These are phyloP conservation scores for Halictus ligatus DNA, from an alignment of 2,888 invertebrate genomes.

Conservation along the genomic window DNA sequence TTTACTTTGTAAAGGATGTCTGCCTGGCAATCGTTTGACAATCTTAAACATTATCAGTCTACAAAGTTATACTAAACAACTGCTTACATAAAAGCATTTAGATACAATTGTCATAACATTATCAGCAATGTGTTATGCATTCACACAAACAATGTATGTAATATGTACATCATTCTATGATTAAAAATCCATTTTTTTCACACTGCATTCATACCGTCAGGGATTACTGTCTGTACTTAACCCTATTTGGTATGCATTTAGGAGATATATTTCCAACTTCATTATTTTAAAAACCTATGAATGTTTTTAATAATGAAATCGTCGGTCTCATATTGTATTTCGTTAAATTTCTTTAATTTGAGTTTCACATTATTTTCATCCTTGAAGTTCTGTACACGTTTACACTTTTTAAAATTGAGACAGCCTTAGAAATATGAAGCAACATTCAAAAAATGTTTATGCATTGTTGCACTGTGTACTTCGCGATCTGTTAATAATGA, in stretches of 20 bases:
- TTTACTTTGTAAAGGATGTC: constrained; percentile 35
- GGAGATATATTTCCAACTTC: constrained; percentile 42
- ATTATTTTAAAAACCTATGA: constrained; percentile 54
- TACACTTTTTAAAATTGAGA: constrained; percentile 40
- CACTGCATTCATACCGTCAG: constrained; percentile 72
- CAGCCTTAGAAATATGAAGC: constrained; percentile 33
- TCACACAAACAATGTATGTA: constrained; percentile 72
- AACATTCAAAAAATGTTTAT: constrained; percentile 36
- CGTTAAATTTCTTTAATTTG: constrained; percentile 45
- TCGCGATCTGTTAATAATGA: constrained; percentile 28
- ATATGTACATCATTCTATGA: constrained; percentile 74
- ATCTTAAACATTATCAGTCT: constrained; percentile 84
- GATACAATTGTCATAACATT: constrained; percentile 73
- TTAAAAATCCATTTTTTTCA: constrained; percentile 69
- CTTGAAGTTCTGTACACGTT: constrained; percentile 41
- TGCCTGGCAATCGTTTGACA: constrained; percentile 71
- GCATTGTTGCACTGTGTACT: constrained; percentile 20
- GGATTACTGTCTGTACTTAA: constrained; percentile 52
- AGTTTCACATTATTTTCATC: constrained; percentile 21
- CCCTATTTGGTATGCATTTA: constrained; percentile 66
- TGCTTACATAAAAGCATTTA: constrained; percentile 71
- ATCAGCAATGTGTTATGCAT: constrained; percentile 70
- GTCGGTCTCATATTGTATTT: constrained; percentile 37
- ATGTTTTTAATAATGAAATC: constrained; percentile 32
- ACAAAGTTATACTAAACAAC: constrained; percentile 81